Percentiles rank a stretch among this genome's conserved stretches.
Conservation (phyloP, 2,888 invertebrate species). For the Acronicta psi region DNA sequence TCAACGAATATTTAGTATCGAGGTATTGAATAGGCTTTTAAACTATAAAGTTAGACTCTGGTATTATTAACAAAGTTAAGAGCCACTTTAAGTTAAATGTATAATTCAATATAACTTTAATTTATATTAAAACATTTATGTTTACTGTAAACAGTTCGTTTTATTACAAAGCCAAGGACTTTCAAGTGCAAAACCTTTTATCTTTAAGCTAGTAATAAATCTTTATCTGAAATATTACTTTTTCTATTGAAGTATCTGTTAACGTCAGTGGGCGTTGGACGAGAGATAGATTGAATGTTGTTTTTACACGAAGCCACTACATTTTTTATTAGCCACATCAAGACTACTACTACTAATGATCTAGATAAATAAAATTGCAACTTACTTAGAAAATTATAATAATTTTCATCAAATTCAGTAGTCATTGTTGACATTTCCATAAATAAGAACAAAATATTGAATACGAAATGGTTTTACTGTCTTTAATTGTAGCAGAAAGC, state of each 20-base stretch:
- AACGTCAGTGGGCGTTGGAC: slow-evolving; percentile 11
- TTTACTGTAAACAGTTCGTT: background rate
- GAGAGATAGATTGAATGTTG: background rate
- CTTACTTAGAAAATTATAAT: too few species aligned
- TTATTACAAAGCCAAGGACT: slow-evolving; percentile 1
- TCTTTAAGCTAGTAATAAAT: slow-evolving; percentile 2
- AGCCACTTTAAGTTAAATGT: background rate
- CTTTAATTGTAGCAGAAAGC: background rate
- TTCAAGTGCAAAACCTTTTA: slow-evolving; percentile 2
- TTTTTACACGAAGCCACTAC: background rate
- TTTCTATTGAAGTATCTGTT: slow-evolving; percentile 20
- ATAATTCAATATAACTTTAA: background rate
- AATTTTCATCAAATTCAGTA: too few species aligned
- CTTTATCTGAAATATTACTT: background rate
- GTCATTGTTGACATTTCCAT: background rate
- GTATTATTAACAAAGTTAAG: background rate
- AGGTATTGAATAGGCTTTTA: background rate
- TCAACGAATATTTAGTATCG: too few species aligned
- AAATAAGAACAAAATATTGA: background rate
- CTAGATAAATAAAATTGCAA: too few species aligned
- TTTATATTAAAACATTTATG: background rate
- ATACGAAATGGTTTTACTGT: background rate
- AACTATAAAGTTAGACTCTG: background rate
- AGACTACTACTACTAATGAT: background rate
- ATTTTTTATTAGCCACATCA: background rate